Conservation (phyloP, 2,113 vertebrate genomes). For the Syngnathus typhle region DNA sequence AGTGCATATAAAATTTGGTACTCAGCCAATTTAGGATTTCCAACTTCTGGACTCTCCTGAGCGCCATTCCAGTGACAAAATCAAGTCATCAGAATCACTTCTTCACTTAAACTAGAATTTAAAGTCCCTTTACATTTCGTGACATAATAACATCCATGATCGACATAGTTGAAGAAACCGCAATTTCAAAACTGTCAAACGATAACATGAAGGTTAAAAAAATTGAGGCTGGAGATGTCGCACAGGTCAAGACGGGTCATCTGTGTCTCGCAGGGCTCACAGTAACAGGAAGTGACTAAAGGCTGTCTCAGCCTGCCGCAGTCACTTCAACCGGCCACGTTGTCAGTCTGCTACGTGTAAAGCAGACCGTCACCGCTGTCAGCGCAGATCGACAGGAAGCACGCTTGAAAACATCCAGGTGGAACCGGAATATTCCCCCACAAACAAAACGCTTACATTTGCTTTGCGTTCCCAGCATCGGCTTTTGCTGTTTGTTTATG, state of each 20-base stretch:
- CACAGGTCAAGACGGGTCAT: slow-evolving; percentile 39
- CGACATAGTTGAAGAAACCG: background rate
- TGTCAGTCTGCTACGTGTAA: slow-evolving; percentile 56
- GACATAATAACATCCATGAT: background rate
- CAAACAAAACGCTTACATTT: background rate
- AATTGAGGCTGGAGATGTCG: slow-evolving; percentile 3
- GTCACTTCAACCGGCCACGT: slow-evolving; percentile 48
- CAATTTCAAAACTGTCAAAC: background rate
- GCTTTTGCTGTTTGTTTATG: background rate
- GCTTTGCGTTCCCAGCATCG: background rate
- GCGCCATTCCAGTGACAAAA: background rate
- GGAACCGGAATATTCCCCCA: background rate
- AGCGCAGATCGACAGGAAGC: slow-evolving; percentile 25
- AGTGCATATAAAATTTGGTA: background rate
- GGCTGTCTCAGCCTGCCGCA: slow-evolving; percentile 50
- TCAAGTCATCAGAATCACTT: background rate
- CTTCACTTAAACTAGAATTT: background rate
- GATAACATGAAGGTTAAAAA: background rate
- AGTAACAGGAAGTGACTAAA: slow-evolving; percentile 59
- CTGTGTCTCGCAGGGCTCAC: slow-evolving; percentile 22
- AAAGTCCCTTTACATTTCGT: background rate
- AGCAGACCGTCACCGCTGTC: slow-evolving; percentile 36
- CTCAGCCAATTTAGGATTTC: background rate
- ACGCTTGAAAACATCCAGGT: slow-evolving; percentile 2
- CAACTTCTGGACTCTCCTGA: background rate